Percentiles rank a stretch among this genome's conserved stretches.
Conservation (phyloP, 1,140 invertebrate genomes). For the Holcopasites calliopsidis region DNA sequence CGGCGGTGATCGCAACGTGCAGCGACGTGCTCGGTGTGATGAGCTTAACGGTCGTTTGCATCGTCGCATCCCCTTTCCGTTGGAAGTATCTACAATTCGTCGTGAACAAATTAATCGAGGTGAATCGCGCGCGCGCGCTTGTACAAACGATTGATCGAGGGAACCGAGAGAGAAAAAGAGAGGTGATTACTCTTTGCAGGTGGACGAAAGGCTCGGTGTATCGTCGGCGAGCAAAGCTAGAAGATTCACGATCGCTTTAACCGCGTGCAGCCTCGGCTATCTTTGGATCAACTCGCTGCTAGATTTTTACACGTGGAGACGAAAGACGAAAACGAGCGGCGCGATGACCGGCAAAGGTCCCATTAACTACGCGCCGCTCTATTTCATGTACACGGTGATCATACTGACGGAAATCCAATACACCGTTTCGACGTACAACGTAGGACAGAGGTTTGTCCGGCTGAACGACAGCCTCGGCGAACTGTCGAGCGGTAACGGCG, state of each 20-base stretch:
- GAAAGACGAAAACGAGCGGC: constrained; percentile 54
- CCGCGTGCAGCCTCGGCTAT: constrained; percentile 47
- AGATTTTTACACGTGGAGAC: constrained; percentile 69
- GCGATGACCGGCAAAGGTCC: constrained; percentile 70
- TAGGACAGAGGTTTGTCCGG: constrained; percentile 70
- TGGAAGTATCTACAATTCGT: constrained; percentile 70
- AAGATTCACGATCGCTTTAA: constrained; percentile 58
- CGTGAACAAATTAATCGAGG: constrained; percentile 69
- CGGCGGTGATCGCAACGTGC: constrained; percentile 71
- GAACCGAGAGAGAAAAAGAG: no score
- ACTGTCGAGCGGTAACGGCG: constrained; percentile 45
- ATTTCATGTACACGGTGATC: constrained; percentile 74
- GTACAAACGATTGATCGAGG: no score
- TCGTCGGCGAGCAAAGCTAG: constrained; percentile 61
- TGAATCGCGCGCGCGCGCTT: no score
- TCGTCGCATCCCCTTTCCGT: constrained; percentile 66
- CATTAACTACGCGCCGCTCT: constrained; percentile 74
- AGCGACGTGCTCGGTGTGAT: constrained; percentile 72
- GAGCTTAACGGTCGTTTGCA: constrained; percentile 56
- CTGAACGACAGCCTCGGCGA: constrained; percentile 71
- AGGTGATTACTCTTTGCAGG: no score
- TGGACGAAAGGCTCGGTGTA: constrained; percentile 68
- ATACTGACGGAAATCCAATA: constrained; percentile 74
- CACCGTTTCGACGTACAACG: constrained; percentile 69
- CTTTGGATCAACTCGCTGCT: constrained; percentile 61